These are phyloP conservation scores for Scomber colias DNA, from an alignment of 2,113 vertebrate genomes.

Conservation along the genomic window DNA sequence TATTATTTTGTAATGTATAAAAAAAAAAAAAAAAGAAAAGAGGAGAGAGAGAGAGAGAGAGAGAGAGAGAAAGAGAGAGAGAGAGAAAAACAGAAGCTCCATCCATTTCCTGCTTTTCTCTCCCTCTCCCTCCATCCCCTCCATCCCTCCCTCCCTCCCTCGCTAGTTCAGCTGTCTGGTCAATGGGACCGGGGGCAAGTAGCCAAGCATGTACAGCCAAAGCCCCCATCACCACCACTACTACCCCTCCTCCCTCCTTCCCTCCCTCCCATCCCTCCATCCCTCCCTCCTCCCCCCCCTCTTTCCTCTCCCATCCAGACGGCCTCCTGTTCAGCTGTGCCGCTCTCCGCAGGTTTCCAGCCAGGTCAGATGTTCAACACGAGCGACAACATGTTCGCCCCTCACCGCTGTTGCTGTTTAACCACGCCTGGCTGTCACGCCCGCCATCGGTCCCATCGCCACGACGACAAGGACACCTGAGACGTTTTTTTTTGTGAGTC, in stretches of 20 bases:
- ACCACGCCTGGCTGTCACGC: constrained; percentile 44
- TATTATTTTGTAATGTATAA: constrained; percentile 42
- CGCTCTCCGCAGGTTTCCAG: constrained; percentile 76
- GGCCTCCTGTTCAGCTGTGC: constrained; percentile 81
- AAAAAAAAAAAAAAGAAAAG: background rate
- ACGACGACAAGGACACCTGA: too few relatives aligned
- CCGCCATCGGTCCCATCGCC: background rate
- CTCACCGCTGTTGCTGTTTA: constrained; percentile 67
- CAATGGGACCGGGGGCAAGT: constrained; percentile 92
- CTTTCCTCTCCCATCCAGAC: constrained; percentile 67
- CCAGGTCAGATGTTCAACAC: constrained; percentile 84
- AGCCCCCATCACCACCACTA: constrained; percentile 13
- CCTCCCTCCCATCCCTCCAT: background rate
- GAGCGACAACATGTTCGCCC: constrained; percentile 78
- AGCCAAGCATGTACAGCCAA: constrained; percentile 90
- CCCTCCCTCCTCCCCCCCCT: background rate
- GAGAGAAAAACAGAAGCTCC: constrained; percentile 34
- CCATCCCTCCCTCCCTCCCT: constrained; percentile 74
- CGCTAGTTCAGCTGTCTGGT: constrained; percentile 96
- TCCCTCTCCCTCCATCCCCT: background rate
- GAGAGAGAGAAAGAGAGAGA: too few relatives aligned
- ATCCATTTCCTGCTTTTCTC: constrained; percentile 35
- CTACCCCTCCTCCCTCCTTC: background rate
- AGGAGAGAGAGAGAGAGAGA: too few relatives aligned
- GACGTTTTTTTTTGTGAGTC: background rate